Evolutionary conservation across 2,113 vertebrate species (phyloP).

Genomic region (Rousettus leschenaultii): DNA sequence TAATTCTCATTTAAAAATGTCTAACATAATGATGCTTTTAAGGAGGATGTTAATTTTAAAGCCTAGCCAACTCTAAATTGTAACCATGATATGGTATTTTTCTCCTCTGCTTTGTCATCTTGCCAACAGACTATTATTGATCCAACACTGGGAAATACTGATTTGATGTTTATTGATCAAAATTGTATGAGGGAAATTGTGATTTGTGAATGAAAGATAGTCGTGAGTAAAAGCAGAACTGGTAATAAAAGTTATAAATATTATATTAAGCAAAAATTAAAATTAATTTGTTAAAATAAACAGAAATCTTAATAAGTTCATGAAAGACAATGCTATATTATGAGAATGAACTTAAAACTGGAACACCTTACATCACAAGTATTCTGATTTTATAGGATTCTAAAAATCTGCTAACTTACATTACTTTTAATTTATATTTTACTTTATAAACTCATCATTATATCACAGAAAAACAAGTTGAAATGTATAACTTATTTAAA

Average conservation of each 20-base stretch:
- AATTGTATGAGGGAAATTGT: conserved; percentile 37
- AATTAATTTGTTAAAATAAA: neutral
- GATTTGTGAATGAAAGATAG: conserved; percentile 48
- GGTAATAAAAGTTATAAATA: neutral
- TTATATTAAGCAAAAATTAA: neutral
- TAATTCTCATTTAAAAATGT: conserved; percentile 39
- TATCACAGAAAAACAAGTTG: neutral
- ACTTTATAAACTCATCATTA: conserved; percentile 11
- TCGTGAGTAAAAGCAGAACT: conserved; percentile 2
- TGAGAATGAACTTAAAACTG: neutral
- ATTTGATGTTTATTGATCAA: conserved; percentile 68
- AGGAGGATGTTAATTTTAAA: conserved; percentile 45
- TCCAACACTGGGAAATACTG: conserved; percentile 59
- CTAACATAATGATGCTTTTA: neutral
- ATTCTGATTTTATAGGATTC: conserved; percentile 23
- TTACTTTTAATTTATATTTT: conserved; percentile 22
- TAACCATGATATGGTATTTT: conserved; percentile 14
- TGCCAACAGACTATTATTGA: conserved; percentile 36
- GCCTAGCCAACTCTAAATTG: conserved; percentile 13
- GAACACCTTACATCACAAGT: neutral
- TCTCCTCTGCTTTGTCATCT: conserved; percentile 46
- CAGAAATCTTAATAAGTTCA: neutral
- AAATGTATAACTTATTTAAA: neutral
- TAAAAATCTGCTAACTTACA: neutral
- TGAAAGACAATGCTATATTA: neutral